Percentiles rank a stretch among this genome's conserved stretches.
Evolutionary conservation across 2,888 invertebrate species (phyloP).

Genomic region (Heliconius cydno): DNA sequence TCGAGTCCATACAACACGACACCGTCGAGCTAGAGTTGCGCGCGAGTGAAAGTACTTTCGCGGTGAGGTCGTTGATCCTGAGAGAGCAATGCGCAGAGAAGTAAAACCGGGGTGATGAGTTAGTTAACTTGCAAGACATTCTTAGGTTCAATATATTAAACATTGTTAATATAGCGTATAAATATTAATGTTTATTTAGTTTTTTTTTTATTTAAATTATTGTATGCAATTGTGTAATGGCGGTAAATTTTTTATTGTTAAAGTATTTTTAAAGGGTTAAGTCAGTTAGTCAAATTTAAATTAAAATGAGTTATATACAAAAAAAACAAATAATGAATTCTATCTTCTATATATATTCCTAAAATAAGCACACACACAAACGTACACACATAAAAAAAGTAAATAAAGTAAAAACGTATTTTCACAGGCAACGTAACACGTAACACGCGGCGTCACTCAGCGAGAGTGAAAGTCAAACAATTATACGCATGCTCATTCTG

Average conservation of each 20-base stretch:
- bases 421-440: slow-evolving; percentile 26
- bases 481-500: slow-evolving; percentile 51
- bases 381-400: background rate
- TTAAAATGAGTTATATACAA: too few relatives aligned
- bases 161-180: background rate
- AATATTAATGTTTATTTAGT: background rate
- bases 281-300: too few relatives aligned
- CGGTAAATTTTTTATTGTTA: too few relatives aligned
- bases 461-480: slow-evolving; percentile 59
- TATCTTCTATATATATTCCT: background rate
- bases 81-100: slow-evolving; percentile 51
- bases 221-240: too few relatives aligned
- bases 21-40: slow-evolving; percentile 65
- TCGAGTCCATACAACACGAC: slow-evolving; percentile 57
- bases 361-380: background rate
- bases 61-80: slow-evolving; percentile 80
- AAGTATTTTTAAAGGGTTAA: too few relatives aligned
- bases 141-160: too few relatives aligned
- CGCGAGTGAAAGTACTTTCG: slow-evolving; percentile 83
- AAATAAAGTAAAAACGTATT: slow-evolving; percentile 19
- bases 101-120: background rate
- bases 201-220: background rate
- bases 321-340: too few relatives aligned
- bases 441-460: slow-evolving; percentile 47
- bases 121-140: background rate